Percentiles rank a stretch among this genome's conserved stretches.
Conservation (phyloP, 2,888 invertebrate genomes). For the Sisyra terminalis region DNA sequence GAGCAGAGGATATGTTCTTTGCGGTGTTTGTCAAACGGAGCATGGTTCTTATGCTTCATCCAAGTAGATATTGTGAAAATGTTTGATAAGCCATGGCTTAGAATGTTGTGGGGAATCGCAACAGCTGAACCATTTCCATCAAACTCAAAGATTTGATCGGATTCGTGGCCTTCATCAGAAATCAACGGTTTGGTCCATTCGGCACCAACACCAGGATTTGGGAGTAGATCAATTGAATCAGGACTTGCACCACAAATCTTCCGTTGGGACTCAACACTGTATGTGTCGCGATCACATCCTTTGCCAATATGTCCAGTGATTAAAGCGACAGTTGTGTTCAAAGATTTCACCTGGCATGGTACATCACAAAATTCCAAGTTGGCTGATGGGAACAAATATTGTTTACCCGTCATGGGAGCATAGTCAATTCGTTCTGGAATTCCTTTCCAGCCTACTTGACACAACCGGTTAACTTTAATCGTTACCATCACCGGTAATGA, state of each 20-base stretch:
- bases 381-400: slow-evolving; percentile 66
- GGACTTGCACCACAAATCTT: slow-evolving; percentile 75
- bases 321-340: slow-evolving; percentile 29
- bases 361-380: slow-evolving; percentile 44
- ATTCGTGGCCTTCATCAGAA: slow-evolving; percentile 66
- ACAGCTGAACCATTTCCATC: slow-evolving; percentile 83
- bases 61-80: slow-evolving; percentile 87
- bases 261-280: slow-evolving; percentile 68
- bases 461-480: slow-evolving; percentile 75
- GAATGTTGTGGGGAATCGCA: slow-evolving; percentile 57
- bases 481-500: slow-evolving; percentile 93
- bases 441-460: slow-evolving; percentile 64
- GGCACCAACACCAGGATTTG: slow-evolving; percentile 58
- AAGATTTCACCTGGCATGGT: slow-evolving; percentile 34
- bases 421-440: slow-evolving; percentile 76
- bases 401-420: slow-evolving; percentile 64
- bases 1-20: slow-evolving; percentile 96
- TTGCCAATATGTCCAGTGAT: slow-evolving; percentile 75
- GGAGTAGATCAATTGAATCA: slow-evolving; percentile 73
- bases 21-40: slow-evolving; percentile 67
- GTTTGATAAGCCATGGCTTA: slow-evolving; percentile 60
- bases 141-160: slow-evolving; percentile 89
- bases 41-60: slow-evolving; percentile 79
- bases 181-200: slow-evolving; percentile 72
- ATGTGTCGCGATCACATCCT: slow-evolving; percentile 91